Base-by-base conservation (phyloP, 2,113 vertebrate species). In the Platichthys flesus region DNA sequence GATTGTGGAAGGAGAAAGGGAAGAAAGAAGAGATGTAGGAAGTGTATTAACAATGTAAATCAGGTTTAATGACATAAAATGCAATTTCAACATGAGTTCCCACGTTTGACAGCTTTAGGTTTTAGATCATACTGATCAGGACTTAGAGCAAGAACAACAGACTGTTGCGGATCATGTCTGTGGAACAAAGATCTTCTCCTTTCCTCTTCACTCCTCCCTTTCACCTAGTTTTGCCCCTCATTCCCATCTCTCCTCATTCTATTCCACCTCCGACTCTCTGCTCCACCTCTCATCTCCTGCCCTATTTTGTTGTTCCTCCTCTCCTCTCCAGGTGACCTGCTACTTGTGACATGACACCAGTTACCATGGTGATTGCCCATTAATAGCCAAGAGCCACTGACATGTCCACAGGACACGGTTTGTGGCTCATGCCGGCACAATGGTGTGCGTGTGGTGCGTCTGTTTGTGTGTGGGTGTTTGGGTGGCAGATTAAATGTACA, bases 301-400 rank as follows among this genome's bases (percentile, higher is more conserved):
- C 47, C 47, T 49, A 13, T 42, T 18, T 51, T 51, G 47, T 18
- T 51, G 40, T 42, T 42, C 40, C 40, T 68, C 21, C 16, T 78
- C 40, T 63, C 56, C 42, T 61, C 87, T 91, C 85, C 89, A 90
- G 90, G 91, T 93, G 91, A 91, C 91, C 91, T 84, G 82, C 84
- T 90, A 83, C 85, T 76, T 57, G 55, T 91, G 91, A 87, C 84
- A 92, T 87, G 82, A 85, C 71, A 86, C 77, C 76, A 84, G 92
- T 94, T 93, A 84, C 94, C 90, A 94, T 93, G 87, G 93, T 80
- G 90, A 94, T 91, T 76, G 86, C 83, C 91, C 89, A 89, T 88
- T 89, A 91, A 94, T 93, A 93, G 89, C 90, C 87, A 78, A 87
- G 67, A 67, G 89, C 84, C 87, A 67, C 72, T 54, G 83, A 89